Conservation (phyloP, 2,797 vertebrate genomes). For the Sebastes kiyomatsui region DNA sequence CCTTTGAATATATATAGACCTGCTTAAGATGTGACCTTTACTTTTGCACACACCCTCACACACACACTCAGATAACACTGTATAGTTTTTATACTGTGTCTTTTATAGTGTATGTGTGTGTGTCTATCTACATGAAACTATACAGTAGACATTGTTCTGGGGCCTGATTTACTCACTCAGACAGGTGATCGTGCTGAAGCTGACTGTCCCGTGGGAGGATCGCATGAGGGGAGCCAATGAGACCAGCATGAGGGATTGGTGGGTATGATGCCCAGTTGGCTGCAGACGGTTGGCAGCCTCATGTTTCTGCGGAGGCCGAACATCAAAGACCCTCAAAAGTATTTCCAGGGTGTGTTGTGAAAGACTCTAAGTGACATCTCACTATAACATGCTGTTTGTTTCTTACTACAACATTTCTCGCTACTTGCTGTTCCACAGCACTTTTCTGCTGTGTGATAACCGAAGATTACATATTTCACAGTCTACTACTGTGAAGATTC, state of each 20-base stretch:
- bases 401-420: neutral
- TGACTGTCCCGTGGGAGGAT: slow-evolving; percentile 32
- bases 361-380: slow-evolving; percentile 34
- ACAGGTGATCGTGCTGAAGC: slow-evolving; percentile 57
- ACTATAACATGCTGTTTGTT: slow-evolving; percentile 1
- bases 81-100: neutral
- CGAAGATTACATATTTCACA: neutral
- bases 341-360: slow-evolving; percentile 36
- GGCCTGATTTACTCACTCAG: slow-evolving; percentile 27
- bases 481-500: neutral
- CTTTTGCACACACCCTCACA: slow-evolving; percentile 6
- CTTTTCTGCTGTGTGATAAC: neutral
- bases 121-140: neutral
- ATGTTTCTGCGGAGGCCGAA: slow-evolving; percentile 58
- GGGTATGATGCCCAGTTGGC: slow-evolving; percentile 56
- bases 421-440: neutral
- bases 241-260: slow-evolving; percentile 21
- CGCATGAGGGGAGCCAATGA: slow-evolving; percentile 31
- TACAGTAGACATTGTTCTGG: slow-evolving; percentile 26
- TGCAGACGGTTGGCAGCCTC: slow-evolving; percentile 52
- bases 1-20: slow-evolving; percentile 71
- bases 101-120: neutral
- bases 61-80: neutral
- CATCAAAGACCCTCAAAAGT: slow-evolving; percentile 56
- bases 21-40: slow-evolving; percentile 73